Percentiles rank a stretch among this genome's conserved stretches.
Evolutionary conservation across 2,113 vertebrate species (phyloP).

Genomic region (Oncorhynchus tshawytscha): DNA sequence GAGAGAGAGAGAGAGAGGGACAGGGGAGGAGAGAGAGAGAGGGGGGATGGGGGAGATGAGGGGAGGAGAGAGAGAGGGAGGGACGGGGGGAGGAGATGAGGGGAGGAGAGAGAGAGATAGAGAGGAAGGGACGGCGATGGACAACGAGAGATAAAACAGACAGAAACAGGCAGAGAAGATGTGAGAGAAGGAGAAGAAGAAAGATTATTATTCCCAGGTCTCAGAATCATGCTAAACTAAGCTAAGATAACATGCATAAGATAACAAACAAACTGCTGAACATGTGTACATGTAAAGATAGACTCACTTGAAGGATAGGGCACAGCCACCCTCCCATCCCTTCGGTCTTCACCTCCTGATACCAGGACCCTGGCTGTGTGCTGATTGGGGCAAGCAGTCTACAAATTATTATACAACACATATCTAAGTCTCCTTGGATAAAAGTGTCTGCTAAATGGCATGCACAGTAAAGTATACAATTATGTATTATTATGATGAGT

Average conservation of each 20-base stretch:
- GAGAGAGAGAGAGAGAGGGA: no score
- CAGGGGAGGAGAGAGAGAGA: neutral
- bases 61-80: slow-evolving; percentile 21
- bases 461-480: neutral
- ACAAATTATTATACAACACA: slow-evolving; percentile 24
- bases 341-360: slow-evolving; percentile 83
- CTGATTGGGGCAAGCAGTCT: slow-evolving; percentile 85
- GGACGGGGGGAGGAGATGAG: slow-evolving; percentile 8
- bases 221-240: neutral
- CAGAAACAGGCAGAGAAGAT: neutral
- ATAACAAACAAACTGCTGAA: neutral
- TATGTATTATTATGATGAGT: no score
- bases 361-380: slow-evolving; percentile 80
- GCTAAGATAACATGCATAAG: neutral
- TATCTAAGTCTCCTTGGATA: neutral
- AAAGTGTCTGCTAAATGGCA: neutral
- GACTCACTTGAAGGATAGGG: slow-evolving; percentile 93
- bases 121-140: neutral
- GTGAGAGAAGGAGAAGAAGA: neutral
- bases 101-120: neutral
- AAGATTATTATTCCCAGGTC: neutral
- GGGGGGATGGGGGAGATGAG: no score
- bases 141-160: neutral
- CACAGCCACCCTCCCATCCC: slow-evolving; percentile 87
- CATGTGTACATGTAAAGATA: neutral